A percentile compares a stretch with the other conserved stretches of the same genome.
These are phyloP conservation scores for Eristalis pertinax DNA, from an alignment of 2,888 invertebrate genomes.

Conservation along the genomic window DNA sequence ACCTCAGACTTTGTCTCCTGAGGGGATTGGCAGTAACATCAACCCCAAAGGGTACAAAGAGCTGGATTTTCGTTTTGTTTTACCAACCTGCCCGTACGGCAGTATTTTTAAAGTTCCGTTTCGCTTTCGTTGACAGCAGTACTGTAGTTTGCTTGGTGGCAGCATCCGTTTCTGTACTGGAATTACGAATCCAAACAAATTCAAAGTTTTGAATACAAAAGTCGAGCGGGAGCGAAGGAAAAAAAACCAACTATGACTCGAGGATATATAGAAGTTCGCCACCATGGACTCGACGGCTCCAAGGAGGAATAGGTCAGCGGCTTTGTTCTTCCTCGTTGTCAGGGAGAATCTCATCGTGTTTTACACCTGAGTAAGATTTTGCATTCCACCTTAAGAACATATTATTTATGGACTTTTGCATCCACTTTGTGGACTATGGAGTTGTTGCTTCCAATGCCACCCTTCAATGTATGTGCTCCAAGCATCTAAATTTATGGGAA, in stretches of 20 bases:
- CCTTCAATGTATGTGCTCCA: constrained; percentile 46
- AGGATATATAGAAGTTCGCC: constrained; percentile 46
- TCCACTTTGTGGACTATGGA: constrained; percentile 33
- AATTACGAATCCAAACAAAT: constrained; percentile 19
- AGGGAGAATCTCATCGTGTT: constrained; percentile 57
- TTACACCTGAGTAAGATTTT: constrained; percentile 68
- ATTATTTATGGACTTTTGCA: constrained; percentile 66
- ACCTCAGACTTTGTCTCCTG: constrained; percentile 65
- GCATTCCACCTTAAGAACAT: constrained; percentile 62
- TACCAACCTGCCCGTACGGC: background rate
- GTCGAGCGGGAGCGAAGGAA: background rate
- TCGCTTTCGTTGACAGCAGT: constrained; percentile 69
- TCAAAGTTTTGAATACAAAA: constrained; percentile 67
- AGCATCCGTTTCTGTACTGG: constrained; percentile 67
- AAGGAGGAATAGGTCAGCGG: constrained; percentile 68
- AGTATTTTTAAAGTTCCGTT: constrained; percentile 49
- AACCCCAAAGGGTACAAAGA: constrained; percentile 59
- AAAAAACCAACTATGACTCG: background rate
- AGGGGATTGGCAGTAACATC: constrained; percentile 56
- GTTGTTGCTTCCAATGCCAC: constrained; percentile 65
- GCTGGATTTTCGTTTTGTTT: constrained; percentile 45
- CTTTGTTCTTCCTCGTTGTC: constrained; percentile 56
- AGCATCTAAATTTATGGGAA: constrained; percentile 23
- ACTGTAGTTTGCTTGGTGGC: constrained; percentile 56
- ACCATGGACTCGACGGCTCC: constrained; percentile 13